Base-by-base conservation (phyloP, 1,140 invertebrate species). In the Drosophila kikkawai region DNA sequence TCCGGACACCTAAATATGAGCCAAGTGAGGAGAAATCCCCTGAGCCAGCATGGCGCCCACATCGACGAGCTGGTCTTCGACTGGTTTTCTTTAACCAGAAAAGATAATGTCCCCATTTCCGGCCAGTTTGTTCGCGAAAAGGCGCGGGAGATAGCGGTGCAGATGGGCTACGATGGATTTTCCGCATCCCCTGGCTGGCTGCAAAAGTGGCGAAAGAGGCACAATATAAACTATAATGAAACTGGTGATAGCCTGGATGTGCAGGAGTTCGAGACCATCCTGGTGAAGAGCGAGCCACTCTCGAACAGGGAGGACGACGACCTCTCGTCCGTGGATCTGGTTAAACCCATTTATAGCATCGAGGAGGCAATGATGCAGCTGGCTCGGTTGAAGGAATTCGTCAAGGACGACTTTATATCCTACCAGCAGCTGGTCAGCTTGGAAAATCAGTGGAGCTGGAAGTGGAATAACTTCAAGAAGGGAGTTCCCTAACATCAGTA, bases 371-470 rank as follows among this genome's bases (percentile, higher is more conserved):
- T 74, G 70, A 44, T 60, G 37, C 70, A 74, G 68, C 12, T 74
- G 44, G 44, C 45, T n/a, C 70, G 70, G 6, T 4, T 74, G 0
- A 74, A 74, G 36, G 70, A 74, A 1, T 74, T 60, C 15, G 44
- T 45, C 8, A 74, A 59, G 34, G 68, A 74, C 19, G 70, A 74
- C 69, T 74, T 15, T 42, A 13, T 60, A 7, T 74, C 70, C n/a
- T 51, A 73, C 22, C 70, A 74, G 12, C 70, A 73, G 32, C 37
- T 73, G 45, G 19, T 42, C 1, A 73, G 70, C 29, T 17, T 73
- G 32, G 70, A 73, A 15, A 73, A 73, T 34, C 70, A 73, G 39
- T 73, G 68, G 70, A 51, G 13, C 32, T 73, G 68, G 67, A 73
- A 73, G 32, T 73, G 70, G 53, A 60, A 60, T 17, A 73, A 32